A percentile compares a stretch with the other conserved stretches of the same genome.
These are phyloP conservation scores for Panurus biarmicus DNA, from an alignment of 2,113 vertebrate genomes.

Conservation along the genomic window DNA sequence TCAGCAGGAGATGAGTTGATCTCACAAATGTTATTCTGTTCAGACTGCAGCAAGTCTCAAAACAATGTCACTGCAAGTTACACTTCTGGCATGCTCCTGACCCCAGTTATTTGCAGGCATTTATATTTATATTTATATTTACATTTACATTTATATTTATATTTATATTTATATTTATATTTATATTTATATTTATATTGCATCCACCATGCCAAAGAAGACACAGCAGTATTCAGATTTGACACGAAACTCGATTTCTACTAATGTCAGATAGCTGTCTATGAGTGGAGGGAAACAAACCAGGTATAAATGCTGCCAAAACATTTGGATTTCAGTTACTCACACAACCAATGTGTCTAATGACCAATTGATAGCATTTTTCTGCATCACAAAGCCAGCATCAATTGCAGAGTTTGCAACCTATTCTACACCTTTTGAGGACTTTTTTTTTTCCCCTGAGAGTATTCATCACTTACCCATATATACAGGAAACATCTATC, in stretches of 20 bases:
- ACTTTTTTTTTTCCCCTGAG: background rate
- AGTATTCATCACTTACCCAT: conserved; percentile 81
- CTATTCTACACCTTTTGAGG: background rate
- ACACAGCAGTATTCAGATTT: background rate
- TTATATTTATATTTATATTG: no score
- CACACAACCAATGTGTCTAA: background rate
- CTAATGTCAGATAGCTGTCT: background rate
- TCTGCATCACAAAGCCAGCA: background rate
- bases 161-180: no score
- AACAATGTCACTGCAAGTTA: background rate
- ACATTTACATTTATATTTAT: no score
- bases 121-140: no score
- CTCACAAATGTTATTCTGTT: rapidly evolving
- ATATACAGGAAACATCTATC: conserved; percentile 99
- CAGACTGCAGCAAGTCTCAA: background rate
- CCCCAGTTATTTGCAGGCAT: background rate
- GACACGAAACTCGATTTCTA: background rate
- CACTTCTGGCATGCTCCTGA: rapidly evolving
- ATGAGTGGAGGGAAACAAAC: background rate
- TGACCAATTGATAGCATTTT: background rate
- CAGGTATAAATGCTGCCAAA: background rate
- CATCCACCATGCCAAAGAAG: background rate
- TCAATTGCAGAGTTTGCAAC: background rate
- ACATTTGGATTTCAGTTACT: background rate
- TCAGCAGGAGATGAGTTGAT: rapidly evolving